A percentile compares a stretch with the other conserved stretches of the same genome.
Evolutionary conservation across 1,140 invertebrate species (phyloP).

Genomic region (Neuroterus valhalla): DNA sequence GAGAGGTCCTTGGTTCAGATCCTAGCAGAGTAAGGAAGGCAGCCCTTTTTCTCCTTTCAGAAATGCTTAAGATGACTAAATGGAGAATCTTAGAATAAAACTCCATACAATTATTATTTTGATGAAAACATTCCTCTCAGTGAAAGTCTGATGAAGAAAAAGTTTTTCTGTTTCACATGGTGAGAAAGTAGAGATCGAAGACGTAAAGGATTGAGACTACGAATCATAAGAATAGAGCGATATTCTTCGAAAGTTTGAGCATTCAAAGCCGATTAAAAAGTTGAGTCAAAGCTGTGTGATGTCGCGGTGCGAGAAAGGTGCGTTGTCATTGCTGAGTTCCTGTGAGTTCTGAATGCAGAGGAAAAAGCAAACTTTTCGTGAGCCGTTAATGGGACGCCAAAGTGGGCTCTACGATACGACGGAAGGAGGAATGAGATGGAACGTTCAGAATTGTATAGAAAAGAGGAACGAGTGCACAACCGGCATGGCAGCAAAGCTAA

Average conservation of each 20-base stretch:
- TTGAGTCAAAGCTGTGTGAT: conserved; percentile 46
- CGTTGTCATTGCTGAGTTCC: neutral
- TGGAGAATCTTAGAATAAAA: too few species aligned
- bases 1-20: too few species aligned
- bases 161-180: neutral
- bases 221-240: neutral
- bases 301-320: conserved; percentile 37
- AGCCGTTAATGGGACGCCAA: conserved; percentile 48
- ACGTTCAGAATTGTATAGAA: conserved; percentile 32
- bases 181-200: conserved; percentile 14
- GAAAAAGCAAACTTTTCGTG: conserved; percentile 46
- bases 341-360: conserved; percentile 5
- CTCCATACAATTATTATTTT: too few species aligned
- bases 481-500: conserved; percentile 35
- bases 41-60: too few species aligned
- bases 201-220: conserved; percentile 13
- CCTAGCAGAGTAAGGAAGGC: too few species aligned
- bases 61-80: too few species aligned
- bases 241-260: conserved; percentile 37
- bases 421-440: conserved; percentile 14
- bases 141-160: neutral
- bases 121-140: too few species aligned
- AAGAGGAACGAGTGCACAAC: conserved; percentile 32
- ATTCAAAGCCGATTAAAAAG: conserved; percentile 53
- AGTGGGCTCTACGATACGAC: conserved; percentile 19